Conservation (phyloP, 1,140 invertebrate genomes). For the Xylocopa sonorina region DNA sequence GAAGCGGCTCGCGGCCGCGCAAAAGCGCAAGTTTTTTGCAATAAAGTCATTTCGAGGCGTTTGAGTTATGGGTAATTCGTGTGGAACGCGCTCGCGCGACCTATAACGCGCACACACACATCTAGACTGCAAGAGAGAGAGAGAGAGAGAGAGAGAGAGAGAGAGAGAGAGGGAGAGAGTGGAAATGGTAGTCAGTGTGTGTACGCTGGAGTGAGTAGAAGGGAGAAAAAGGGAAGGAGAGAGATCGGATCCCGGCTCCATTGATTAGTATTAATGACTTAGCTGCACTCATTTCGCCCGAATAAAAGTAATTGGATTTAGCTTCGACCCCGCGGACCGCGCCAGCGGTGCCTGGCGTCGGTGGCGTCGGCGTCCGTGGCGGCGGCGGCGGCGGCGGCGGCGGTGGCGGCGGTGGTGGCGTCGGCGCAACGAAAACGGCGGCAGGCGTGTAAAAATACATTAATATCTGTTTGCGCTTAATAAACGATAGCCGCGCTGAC, state of each 20-base stretch:
- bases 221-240: neutral
- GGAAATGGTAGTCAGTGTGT: too few relatives aligned
- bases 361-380: conserved; percentile 66
- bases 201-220: neutral
- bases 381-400: conserved; percentile 41
- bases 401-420: conserved; percentile 46
- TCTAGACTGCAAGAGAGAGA: neutral
- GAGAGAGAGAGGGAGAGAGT: neutral
- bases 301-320: conserved; percentile 83
- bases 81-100: conserved; percentile 60
- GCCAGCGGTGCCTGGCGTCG: conserved; percentile 64
- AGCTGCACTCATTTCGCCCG: conserved; percentile 82
- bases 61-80: conserved; percentile 82
- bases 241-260: conserved; percentile 66
- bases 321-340: conserved; percentile 76
- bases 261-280: conserved; percentile 84
- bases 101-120: conserved; percentile 19
- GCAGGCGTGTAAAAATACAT: conserved; percentile 81
- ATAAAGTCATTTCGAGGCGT: conserved; percentile 81
- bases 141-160: neutral
- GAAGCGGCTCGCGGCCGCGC: conserved; percentile 60
- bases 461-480: conserved; percentile 83
- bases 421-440: conserved; percentile 67
- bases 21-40: conserved; percentile 79
- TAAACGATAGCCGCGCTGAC: conserved; percentile 80